These are phyloP conservation scores for Propithecus coquereli DNA, from an alignment of 2,113 vertebrate species.

Conservation along the genomic window DNA sequence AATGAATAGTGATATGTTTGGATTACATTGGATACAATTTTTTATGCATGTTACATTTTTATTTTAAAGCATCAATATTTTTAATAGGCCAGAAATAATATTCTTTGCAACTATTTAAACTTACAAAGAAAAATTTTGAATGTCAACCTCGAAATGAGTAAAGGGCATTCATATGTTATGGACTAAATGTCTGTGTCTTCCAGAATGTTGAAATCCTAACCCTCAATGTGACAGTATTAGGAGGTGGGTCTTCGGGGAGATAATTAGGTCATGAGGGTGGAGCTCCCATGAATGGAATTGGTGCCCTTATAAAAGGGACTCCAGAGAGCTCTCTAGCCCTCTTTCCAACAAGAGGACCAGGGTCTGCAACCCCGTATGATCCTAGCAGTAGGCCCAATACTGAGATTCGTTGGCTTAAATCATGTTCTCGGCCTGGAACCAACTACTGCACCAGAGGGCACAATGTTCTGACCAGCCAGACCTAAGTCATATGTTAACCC, in stretches of 20 bases:
- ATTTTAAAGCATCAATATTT: constrained; percentile 4
- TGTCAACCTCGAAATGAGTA: not conserved
- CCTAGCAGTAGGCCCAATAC: not conserved
- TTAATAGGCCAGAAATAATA: not conserved
- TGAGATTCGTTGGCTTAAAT: not conserved
- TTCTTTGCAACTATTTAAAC: not conserved
- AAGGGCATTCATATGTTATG: not conserved
- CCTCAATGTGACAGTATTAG: not conserved
- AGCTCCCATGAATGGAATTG: not conserved
- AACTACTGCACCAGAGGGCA: not conserved
- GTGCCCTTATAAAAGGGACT: not conserved
- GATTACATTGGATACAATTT: not conserved
- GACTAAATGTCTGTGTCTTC: not conserved
- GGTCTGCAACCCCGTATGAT: not conserved
- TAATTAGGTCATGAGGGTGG: not conserved
- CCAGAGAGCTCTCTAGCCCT: too few relatives aligned
- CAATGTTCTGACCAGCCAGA: not conserved
- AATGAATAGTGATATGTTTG: not conserved
- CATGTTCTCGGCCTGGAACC: not conserved
- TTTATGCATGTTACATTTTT: not conserved
- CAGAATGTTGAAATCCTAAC: too few relatives aligned
- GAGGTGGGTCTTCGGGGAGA: not conserved
- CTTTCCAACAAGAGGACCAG: not conserved
- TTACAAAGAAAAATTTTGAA: not conserved
- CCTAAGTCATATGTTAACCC: not conserved